Evolutionary conservation across 2,797 vertebrate species (phyloP), one percentile per base, ranked within the genome.

Genomic region (Cichlasoma orientale): DNA sequence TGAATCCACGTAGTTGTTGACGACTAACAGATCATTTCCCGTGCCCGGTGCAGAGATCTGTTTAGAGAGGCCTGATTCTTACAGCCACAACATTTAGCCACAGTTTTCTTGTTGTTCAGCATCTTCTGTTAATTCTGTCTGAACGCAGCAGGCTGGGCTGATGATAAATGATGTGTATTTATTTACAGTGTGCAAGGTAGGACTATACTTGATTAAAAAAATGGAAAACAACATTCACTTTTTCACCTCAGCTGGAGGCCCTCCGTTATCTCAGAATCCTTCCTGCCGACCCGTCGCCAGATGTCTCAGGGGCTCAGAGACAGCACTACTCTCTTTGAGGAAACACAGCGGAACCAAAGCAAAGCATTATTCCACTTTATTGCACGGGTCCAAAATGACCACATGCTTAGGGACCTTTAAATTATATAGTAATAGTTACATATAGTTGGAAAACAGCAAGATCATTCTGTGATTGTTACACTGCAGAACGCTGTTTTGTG

Each of bases 61-160:
- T n/a, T 66, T n/a, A 52, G 50, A 50, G 36, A 52, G 18, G 74
- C 5, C 41, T 29, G 36, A 33, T 47, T 74, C 11, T 74, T 23
- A 54, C 25, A 77, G 36, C n/a, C 70, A 47, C 21, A 16, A n/a
- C 7, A 23, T 41, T 1, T 10, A 19, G 38, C 63, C 36, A 16
- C 41, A 6, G 9, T 63, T 5, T 70, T 50, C 16, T 19, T 18
- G 7, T 58, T 59, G 41, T 78, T 54, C 59, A 87, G 50, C 76
- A 61, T 12, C 54, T 58, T 68, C 79, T 19, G 6, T 4, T 16
- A 41, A 21, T 18, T 59, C 14, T 23, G 53, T 38, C 23, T 54
- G 55, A 44, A 0, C 38, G 19, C 8, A 10, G 50, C 8, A n/a
- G 19, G 21, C 50, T 53, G 52, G 9, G 52, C n/a, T 53, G 58